These are phyloP conservation scores for Pristiophorus japonicus DNA, from an alignment of 2,113 vertebrate genomes.

Conservation along the genomic window DNA sequence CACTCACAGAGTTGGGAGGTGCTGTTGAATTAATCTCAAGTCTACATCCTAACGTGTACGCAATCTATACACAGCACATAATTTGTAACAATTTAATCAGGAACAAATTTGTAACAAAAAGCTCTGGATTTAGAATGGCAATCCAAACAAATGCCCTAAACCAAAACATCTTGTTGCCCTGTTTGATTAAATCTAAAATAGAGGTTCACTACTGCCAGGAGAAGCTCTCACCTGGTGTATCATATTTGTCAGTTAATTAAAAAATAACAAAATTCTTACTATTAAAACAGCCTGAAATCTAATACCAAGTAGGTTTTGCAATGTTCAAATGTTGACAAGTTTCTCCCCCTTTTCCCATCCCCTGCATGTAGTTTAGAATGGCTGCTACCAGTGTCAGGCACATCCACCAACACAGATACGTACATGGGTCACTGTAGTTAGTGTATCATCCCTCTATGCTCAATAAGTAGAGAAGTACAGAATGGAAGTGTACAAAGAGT, in stretches of 20 bases:
- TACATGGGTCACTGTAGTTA: not conserved
- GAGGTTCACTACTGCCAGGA: not conserved
- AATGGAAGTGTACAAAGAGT: not conserved
- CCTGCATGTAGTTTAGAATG: not conserved
- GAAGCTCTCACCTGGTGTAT: not conserved
- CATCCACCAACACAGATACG: not conserved
- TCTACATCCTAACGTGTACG: not conserved
- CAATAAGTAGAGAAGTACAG: not conserved
- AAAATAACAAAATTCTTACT: not conserved
- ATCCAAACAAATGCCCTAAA: not conserved
- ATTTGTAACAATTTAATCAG: not conserved
- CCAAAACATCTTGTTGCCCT: not conserved
- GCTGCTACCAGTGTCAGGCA: not conserved
- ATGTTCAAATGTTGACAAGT: not conserved
- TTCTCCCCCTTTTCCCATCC: not conserved
- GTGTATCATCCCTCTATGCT: not conserved
- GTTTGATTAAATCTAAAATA: not conserved
- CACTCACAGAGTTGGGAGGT: not conserved
- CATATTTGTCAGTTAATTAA: not conserved
- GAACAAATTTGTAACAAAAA: not conserved
- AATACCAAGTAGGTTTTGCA: not conserved
- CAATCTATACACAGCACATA: not conserved
- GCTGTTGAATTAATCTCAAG: no score
- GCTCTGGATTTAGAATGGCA: not conserved
- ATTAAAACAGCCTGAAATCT: not conserved